Evolutionary conservation across 2,888 invertebrate genomes (phyloP), one percentile per base, ranked within the genome.

Genomic region (Xestoiulus laeticollis): DNA sequence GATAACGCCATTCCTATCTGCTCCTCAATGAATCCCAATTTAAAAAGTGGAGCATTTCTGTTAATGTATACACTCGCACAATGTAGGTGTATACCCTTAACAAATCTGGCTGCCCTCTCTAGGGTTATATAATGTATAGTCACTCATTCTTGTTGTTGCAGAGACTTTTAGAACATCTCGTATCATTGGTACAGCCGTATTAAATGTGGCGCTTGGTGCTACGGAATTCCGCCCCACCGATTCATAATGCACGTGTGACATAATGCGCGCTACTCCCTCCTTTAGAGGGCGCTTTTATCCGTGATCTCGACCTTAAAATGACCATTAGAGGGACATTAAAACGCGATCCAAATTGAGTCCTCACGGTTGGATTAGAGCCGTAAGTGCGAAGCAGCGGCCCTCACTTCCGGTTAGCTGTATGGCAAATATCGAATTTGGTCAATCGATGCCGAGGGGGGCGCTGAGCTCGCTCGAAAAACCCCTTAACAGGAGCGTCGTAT

Each of bases 381-480:
- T 26, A 26, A 26, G 68, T 68, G 68, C 59, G 59, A 19, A 19
- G 26, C 68, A 68, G 26, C 26, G 68, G 26, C 22, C 68, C 68
- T 26, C 68, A 68, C 68, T 68, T 68, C 68, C 68, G 68, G 68
- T 26, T 68, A 22, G 26, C 68, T 68, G 68, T 68, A n/a, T 68
- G 68, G 26, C 68, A 68, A 68, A 68, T 68, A 68, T 68, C 68
- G 68, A 22, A 68, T 68, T 68, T 22, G 8, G 68, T 26, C 68
- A 68, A 68, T 68, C 68, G 68, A 68, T 68, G 68, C 68, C 68
- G 68, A 68, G 68, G 68, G 68, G 68, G 68, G 68, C 68, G 68
- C 68, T 68, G 68, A 6, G 5, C 22, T n/a, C 68, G 68, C 68
- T 26, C 6, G 48, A 48, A n/a, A n/a, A 12, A 8, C 16, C 48